phyloP scores from a whole-genome alignment of 1,140 invertebrate species.

The Halotydeus destructor region DNA sequence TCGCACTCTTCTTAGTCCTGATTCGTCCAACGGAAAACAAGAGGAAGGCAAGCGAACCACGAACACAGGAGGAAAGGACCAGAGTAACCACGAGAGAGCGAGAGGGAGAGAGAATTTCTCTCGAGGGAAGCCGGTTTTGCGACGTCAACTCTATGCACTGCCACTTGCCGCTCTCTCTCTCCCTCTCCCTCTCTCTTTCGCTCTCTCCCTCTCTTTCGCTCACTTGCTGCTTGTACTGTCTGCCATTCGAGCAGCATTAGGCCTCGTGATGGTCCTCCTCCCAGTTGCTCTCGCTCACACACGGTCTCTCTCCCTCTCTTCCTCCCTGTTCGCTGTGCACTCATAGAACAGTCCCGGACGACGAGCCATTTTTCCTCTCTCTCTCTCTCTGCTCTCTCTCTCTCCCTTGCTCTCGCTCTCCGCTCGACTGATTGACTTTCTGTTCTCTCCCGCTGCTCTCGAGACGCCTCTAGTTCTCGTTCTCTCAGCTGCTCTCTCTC shows the following conservation, averaged over 20 bases:
- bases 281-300: neutral
- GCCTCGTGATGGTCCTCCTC: neutral
- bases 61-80: too few species aligned
- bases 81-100: too few species aligned
- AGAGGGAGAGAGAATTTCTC: neutral
- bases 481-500: neutral
- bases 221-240: neutral
- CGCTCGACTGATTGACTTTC: neutral
- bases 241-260: neutral
- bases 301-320: too few species aligned
- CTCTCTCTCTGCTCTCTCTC: neutral
- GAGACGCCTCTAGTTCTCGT: neutral
- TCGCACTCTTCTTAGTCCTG: too few species aligned
- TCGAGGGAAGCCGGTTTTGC: neutral
- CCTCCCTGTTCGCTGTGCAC: too few species aligned
- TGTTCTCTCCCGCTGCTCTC: neutral
- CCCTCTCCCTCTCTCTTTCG: neutral
- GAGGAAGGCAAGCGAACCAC: too few species aligned
- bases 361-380: neutral
- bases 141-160: neutral
- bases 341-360: neutral
- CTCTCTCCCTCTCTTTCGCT: neutral
- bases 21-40: too few species aligned
- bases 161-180: neutral
- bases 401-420: neutral